phyloP scores from a whole-genome alignment of 2,888 invertebrate species.

The Ichneumoninae sp. region DNA sequence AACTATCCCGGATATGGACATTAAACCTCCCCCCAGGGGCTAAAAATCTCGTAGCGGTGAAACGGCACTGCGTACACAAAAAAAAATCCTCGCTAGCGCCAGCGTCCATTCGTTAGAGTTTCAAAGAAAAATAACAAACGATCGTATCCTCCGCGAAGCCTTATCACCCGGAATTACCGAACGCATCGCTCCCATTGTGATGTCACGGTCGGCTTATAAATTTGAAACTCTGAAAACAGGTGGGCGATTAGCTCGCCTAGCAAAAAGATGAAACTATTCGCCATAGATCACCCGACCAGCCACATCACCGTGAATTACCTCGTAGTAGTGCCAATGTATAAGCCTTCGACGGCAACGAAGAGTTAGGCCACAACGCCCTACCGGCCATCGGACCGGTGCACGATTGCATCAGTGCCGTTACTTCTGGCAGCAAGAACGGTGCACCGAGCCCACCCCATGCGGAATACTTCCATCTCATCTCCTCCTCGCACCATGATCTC shows the following conservation, averaged over 20 bases:
- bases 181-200: neutral
- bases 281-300: neutral
- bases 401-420: slow-evolving; percentile 58
- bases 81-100: no score
- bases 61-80: no score
- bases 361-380: slow-evolving; percentile 11
- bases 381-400: slow-evolving; percentile 25
- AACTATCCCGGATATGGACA: no score
- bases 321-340: neutral
- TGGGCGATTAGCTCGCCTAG: no score
- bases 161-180: neutral
- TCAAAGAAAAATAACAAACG: neutral
- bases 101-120: no score
- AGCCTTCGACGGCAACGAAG: slow-evolving; percentile 10
- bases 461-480: slow-evolving; percentile 50
- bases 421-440: slow-evolving; percentile 31
- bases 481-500: slow-evolving; percentile 46
- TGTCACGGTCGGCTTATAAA: neutral
- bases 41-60: no score
- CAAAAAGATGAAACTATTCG: neutral
- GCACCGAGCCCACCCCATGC: slow-evolving; percentile 34
- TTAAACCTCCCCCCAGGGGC: no score
- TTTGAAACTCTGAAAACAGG: neutral
- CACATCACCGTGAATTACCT: neutral
- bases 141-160: neutral